Evolutionary conservation across 2,113 vertebrate species (phyloP).

Genomic region (Neogale vison): DNA sequence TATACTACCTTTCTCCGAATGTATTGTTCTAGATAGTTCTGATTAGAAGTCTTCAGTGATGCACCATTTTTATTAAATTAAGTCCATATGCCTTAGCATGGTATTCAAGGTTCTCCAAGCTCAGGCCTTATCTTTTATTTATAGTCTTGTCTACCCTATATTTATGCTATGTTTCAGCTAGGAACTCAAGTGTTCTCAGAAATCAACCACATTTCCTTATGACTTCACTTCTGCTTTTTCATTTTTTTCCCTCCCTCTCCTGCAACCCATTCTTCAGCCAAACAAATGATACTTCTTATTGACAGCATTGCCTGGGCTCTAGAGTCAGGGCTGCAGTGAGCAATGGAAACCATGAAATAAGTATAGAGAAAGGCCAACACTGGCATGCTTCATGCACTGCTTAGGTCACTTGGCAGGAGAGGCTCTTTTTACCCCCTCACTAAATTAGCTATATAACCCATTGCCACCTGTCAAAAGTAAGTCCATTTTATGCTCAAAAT

Average conservation of each 20-base stretch:
- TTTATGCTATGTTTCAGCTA: not conserved
- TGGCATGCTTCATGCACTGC: not conserved
- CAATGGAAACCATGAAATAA: slow-evolving; percentile 19
- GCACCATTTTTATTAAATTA: slow-evolving; percentile 16
- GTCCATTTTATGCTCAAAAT: not conserved
- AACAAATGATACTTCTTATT: slow-evolving; percentile 95
- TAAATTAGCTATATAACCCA: not conserved
- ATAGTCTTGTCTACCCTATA: not conserved
- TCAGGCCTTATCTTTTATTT: slow-evolving; percentile 21
- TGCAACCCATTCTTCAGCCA: slow-evolving; percentile 89
- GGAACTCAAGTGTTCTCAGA: not conserved
- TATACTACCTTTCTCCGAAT: slow-evolving; percentile 13
- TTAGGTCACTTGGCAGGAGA: not conserved
- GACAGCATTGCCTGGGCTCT: slow-evolving; percentile 92
- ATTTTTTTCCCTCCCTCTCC: not conserved
- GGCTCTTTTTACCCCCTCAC: not conserved
- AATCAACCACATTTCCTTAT: slow-evolving; percentile 22
- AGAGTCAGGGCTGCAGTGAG: slow-evolving; percentile 87
- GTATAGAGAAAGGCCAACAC: not conserved
- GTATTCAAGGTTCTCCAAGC: not conserved
- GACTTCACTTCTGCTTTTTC: not conserved
- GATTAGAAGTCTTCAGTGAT: not conserved
- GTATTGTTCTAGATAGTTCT: slow-evolving; percentile 29
- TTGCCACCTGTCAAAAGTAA: not conserved
- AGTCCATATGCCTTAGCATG: not conserved